These are phyloP conservation scores for Odontophorus gujanensis DNA, from an alignment of 2,113 vertebrate genomes.

Conservation along the genomic window DNA sequence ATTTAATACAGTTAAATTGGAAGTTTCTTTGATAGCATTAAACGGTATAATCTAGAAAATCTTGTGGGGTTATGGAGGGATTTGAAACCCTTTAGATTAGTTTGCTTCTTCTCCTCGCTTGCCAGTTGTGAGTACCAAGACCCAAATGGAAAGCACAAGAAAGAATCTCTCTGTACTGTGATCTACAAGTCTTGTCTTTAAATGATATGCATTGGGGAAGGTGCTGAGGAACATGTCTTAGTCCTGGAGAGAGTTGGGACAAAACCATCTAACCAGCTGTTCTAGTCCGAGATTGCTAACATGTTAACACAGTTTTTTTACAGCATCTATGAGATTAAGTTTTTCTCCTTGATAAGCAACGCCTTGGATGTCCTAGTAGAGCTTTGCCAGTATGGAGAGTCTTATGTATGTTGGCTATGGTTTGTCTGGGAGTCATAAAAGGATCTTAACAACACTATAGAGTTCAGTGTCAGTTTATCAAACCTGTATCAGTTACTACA, in stretches of 20 bases:
- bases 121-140: neutral
- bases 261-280: accelerated
- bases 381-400: neutral
- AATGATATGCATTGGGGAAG: accelerated
- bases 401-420: neutral
- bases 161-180: neutral
- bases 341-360: neutral
- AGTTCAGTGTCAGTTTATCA: neutral
- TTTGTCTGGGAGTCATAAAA: neutral
- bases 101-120: neutral
- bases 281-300: neutral
- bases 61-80: neutral
- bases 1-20: neutral
- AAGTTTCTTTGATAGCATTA: neutral
- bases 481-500: neutral
- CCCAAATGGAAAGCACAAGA: neutral
- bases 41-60: neutral
- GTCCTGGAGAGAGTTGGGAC: neutral
- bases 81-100: neutral
- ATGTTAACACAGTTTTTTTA: neutral
- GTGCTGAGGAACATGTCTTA: neutral
- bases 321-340: neutral
- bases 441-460: neutral
- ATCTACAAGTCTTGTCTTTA: neutral
- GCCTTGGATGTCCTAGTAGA: neutral